Conservation (phyloP, 92 coral and sea anemone species). For the Epizoanthus rinbou region DNA sequence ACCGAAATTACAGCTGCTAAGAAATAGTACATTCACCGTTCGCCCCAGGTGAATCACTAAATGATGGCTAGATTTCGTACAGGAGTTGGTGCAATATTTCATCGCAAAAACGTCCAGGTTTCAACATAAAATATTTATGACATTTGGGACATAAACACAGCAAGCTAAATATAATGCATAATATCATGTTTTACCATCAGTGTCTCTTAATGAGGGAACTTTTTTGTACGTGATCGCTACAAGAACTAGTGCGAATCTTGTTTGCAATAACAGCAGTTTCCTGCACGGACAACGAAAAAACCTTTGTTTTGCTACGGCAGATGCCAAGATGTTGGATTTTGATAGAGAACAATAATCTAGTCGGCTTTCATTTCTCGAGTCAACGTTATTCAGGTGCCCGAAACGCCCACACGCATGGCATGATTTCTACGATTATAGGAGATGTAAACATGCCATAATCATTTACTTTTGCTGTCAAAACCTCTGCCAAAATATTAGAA, state of each 20-base stretch:
- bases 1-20: background rate
- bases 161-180: conserved; percentile 48
- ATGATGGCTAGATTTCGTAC: background rate
- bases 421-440: background rate
- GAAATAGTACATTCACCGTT: too few species aligned
- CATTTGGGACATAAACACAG: conserved; percentile 81
- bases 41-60: too few species aligned
- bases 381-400: conserved; percentile 1
- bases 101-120: conserved; percentile 59
- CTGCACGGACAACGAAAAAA: background rate
- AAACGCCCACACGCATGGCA: conserved; percentile 28
- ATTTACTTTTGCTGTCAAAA: background rate
- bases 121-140: conserved; percentile 86
- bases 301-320: background rate
- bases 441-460: conserved; percentile 20
- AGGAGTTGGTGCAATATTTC: conserved; percentile 34
- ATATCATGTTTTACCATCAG: conserved; percentile 43
- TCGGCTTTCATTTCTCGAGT: conserved; percentile 37
- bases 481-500: background rate
- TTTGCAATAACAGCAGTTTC: background rate
- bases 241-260: background rate
- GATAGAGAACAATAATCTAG: conserved; percentile 30
- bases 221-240: too few species aligned
- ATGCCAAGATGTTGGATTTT: conserved; percentile 26
- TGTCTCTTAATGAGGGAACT: conserved; percentile 4